Percentiles rank a stretch among this genome's conserved stretches.
phyloP scores from a whole-genome alignment of 1,140 invertebrate species.

The Probaryconus sp. region DNA sequence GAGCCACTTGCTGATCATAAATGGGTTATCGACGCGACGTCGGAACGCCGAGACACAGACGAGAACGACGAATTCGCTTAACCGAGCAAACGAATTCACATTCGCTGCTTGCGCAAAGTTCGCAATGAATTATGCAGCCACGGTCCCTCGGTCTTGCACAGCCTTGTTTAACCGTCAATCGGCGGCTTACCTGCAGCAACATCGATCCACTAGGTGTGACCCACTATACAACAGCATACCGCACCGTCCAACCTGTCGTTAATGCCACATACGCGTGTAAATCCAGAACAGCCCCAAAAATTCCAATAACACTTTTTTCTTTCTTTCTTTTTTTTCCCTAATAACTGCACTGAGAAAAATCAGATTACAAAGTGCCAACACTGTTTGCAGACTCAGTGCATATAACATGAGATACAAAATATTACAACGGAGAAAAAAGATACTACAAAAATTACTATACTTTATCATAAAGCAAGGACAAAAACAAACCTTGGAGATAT shows the following conservation, averaged over 20 bases:
- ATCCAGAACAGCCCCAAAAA: too few species aligned
- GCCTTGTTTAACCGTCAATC: constrained; percentile 63
- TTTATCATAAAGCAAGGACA: too few species aligned
- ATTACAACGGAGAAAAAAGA: too few species aligned
- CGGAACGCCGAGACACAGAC: constrained; percentile 35
- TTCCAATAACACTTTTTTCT: too few species aligned
- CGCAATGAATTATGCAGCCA: constrained; percentile 47
- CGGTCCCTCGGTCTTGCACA: constrained; percentile 42
- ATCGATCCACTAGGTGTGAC: constrained; percentile 66
- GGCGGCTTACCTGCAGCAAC: constrained; percentile 61
- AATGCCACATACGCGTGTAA: constrained; percentile 14
- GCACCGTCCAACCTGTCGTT: constrained; percentile 10
- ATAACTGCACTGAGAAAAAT: too few species aligned
- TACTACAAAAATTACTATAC: too few species aligned
- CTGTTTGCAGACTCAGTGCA: too few species aligned
- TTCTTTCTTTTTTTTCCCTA: too few species aligned
- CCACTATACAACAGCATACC: constrained; percentile 56
- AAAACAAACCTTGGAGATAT: too few species aligned
- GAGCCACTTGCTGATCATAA: constrained; percentile 59
- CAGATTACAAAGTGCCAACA: too few species aligned
- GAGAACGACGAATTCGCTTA: constrained; percentile 50
- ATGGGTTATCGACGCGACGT: constrained; percentile 55
- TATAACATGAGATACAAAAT: too few species aligned
- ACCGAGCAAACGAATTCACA: constrained; percentile 33
- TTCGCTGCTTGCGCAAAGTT: constrained; percentile 29